A percentile compares a stretch with the other conserved stretches of the same genome.
Evolutionary conservation across 2,888 invertebrate genomes (phyloP).

Genomic region (Lysandra coridon): DNA sequence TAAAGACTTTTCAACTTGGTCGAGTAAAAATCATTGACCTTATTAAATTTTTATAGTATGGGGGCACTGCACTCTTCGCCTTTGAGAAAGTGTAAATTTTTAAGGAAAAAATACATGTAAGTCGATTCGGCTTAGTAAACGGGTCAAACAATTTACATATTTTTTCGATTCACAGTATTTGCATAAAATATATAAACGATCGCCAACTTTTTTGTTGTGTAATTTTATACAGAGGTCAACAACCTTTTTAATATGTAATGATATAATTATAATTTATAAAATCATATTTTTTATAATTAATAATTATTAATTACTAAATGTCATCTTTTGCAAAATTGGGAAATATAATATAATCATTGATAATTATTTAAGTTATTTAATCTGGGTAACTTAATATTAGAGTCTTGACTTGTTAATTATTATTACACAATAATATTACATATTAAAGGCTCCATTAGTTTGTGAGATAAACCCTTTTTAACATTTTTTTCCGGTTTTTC

Average conservation of each 20-base stretch:
- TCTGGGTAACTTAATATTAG: too few relatives aligned
- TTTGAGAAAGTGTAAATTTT: conserved; percentile 6
- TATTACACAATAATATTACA: too few relatives aligned
- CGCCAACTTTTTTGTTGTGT: background rate
- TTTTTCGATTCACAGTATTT: background rate
- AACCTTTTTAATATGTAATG: too few relatives aligned
- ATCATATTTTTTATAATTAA: background rate
- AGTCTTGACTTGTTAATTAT: too few relatives aligned
- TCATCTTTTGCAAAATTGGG: background rate
- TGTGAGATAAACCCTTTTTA: too few relatives aligned
- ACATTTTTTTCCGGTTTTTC: too few relatives aligned
- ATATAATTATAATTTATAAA: too few relatives aligned
- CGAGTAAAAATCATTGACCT: conserved; percentile 55
- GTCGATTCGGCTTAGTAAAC: background rate
- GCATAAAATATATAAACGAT: background rate
- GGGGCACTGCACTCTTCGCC: conserved; percentile 13
- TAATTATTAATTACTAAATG: background rate
- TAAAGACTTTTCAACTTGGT: conserved; percentile 42
- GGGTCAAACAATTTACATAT: background rate
- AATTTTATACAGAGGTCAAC: background rate
- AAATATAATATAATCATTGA: background rate
- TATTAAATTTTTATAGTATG: conserved; percentile 15
- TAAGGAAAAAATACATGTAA: conserved; percentile 2
- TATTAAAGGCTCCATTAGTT: too few relatives aligned
- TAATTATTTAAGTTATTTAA: too few relatives aligned